A percentile compares a stretch with the other conserved stretches of the same genome.
These are phyloP conservation scores for Drosophila neotestacea DNA, from an alignment of 2,888 invertebrate species.

Conservation along the genomic window DNA sequence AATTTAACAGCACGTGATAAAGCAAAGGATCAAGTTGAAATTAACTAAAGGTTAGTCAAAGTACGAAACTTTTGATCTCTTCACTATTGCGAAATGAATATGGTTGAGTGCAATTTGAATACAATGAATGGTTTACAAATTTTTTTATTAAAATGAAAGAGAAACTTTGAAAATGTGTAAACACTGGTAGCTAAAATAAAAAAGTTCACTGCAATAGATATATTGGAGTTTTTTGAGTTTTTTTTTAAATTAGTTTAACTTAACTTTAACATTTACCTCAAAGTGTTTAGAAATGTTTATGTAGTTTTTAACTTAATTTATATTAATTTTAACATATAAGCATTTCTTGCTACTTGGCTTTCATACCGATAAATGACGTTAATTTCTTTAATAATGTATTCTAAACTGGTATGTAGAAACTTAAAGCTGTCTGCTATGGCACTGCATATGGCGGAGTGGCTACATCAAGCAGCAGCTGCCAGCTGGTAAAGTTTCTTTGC, in stretches of 20 bases:
- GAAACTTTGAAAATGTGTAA: not conserved
- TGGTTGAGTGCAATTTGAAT: not conserved
- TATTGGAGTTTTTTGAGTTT: too few relatives aligned
- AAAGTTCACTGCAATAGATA: not conserved
- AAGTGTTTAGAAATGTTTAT: too few relatives aligned
- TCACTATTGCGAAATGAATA: not conserved
- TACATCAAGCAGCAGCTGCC: slow-evolving; percentile 37
- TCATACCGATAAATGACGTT: not conserved
- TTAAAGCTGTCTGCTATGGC: slow-evolving; percentile 54
- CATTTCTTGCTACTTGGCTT: too few relatives aligned
- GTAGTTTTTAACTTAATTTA: too few relatives aligned
- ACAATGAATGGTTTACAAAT: not conserved
- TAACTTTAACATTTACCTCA: not conserved
- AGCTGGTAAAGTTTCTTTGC: slow-evolving; percentile 58
- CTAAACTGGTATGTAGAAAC: slow-evolving; percentile 15
- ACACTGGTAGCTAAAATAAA: not conserved
- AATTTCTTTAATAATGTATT: slow-evolving; percentile 19
- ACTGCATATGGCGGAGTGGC: slow-evolving; percentile 43
- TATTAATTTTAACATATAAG: too few relatives aligned
- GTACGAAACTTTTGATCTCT: not conserved
- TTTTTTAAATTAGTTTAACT: not conserved
- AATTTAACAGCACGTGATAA: slow-evolving; percentile 36
- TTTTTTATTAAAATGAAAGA: not conserved
- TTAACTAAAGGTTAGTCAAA: slow-evolving; percentile 18
- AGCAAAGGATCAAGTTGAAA: slow-evolving; percentile 10